Base-by-base conservation (phyloP, 2,888 invertebrate species). In the Athalia circularis region DNA sequence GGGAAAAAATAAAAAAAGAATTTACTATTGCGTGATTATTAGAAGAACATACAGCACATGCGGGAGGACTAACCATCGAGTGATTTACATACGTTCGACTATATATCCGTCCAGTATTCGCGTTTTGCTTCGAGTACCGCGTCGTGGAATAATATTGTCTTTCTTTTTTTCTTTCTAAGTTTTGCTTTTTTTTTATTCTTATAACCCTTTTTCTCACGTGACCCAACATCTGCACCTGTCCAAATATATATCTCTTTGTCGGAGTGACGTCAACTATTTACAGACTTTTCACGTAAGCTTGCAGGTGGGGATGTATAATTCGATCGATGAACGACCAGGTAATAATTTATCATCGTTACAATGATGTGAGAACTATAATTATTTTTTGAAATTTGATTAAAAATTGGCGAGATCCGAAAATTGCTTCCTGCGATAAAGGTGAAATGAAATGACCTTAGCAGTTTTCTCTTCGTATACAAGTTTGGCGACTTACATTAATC, bases 391-490 rank as follows among this genome's bases (percentile, higher is more conserved):
- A 29, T 29, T 29, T 29, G 29, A 29, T 5, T 72, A 8, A 8
- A 70, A 15, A 70, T 13, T 45, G 8, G n/a, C 59, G 50, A 9
- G 45, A 59, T 59, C 9, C 43, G 43, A 29, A 67, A 13, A 11
- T 59, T 9, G 52, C 8, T n/a, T 7, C n/a, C 2, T 11, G 43
- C 57, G 70, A 59, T 59, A 13, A 72, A 59, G 59, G 70, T 57
- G 8, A 59, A 59, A 13, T 43, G 64, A 11, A 45, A 6, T 6
- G 13, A 1, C 50, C 45, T 29, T 29, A 11, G 68, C 45, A 47
- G 47, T 72, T 75, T 75, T 75, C 62, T 64, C 75, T 75, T 62
- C 29, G 62, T 43, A 75, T 29, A 29, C 75, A 75, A 61, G 75
- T 64, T 75, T 75, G 75, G 75, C 50, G 62, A 75, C 50, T 29